phyloP scores from a whole-genome alignment of 2,888 invertebrate genomes.

The Asteroscopus sphinx region DNA sequence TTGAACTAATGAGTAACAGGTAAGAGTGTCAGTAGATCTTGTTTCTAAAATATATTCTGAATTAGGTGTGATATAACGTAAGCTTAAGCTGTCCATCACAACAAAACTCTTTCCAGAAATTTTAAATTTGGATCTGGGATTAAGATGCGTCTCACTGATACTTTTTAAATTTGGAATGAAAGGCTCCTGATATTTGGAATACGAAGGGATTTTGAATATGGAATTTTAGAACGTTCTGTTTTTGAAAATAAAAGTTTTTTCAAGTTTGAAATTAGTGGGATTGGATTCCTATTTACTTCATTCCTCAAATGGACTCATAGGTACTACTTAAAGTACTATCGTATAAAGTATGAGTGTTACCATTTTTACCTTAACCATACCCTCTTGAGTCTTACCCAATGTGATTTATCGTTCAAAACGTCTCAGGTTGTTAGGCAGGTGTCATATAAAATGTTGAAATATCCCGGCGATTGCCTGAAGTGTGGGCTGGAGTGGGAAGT shows the following conservation, averaged over 20 bases:
- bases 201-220: slow-evolving; percentile 62
- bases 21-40: slow-evolving; percentile 2
- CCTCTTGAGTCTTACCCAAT: slow-evolving; percentile 26
- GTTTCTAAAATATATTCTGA: slow-evolving; percentile 14
- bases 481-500: slow-evolving; percentile 79
- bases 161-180: slow-evolving; percentile 84
- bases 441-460: slow-evolving; percentile 72
- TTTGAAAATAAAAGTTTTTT: slow-evolving; percentile 12
- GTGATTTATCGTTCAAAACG: slow-evolving; percentile 44
- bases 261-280: neutral
- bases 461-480: slow-evolving; percentile 73
- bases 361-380: slow-evolving; percentile 12
- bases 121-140: slow-evolving; percentile 84
- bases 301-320: neutral
- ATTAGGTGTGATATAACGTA: slow-evolving; percentile 37
- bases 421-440: slow-evolving; percentile 58
- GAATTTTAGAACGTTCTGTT: slow-evolving; percentile 45
- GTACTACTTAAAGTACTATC: neutral
- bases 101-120: slow-evolving; percentile 87
- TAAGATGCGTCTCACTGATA: slow-evolving; percentile 82
- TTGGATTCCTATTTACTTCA: too few relatives aligned
- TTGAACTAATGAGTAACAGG: slow-evolving; percentile 5
- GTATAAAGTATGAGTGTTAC: neutral
- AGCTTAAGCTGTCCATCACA: slow-evolving; percentile 50
- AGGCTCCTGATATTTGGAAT: slow-evolving; percentile 71